Evolutionary conservation across 2,113 vertebrate genomes (phyloP).

Genomic region (Bufo bufo): DNA sequence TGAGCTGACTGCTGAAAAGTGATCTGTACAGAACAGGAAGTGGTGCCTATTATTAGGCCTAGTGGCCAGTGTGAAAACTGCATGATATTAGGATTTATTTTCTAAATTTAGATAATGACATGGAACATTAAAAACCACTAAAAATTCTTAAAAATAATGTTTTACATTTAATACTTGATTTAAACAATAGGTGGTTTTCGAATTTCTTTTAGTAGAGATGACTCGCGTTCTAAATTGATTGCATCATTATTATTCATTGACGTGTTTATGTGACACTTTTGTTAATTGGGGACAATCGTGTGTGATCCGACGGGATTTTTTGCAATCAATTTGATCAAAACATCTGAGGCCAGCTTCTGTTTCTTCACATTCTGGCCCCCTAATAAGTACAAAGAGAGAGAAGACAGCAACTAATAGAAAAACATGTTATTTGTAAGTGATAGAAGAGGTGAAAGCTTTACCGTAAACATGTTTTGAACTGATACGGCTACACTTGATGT

Average conservation of each 20-base stretch:
- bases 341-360: neutral
- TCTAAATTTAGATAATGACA: no score
- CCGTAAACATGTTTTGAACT: constrained; percentile 7
- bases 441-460: neutral
- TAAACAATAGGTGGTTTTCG: no score
- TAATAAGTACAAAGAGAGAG: no score
- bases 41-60: no score
- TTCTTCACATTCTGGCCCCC: neutral
- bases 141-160: no score
- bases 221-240: neutral
- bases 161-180: no score
- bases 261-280: neutral
- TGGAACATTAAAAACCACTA: no score
- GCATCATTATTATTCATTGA: neutral
- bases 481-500: neutral
- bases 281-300: neutral
- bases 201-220: neutral
- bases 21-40: no score
- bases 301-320: neutral
- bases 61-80: no score
- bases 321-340: neutral
- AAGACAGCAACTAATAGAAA: neutral
- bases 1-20: no score
- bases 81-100: no score
- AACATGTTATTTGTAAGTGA: neutral